Evolutionary conservation across 2,888 invertebrate species (phyloP).

Genomic region (Diplolepis rosae): DNA sequence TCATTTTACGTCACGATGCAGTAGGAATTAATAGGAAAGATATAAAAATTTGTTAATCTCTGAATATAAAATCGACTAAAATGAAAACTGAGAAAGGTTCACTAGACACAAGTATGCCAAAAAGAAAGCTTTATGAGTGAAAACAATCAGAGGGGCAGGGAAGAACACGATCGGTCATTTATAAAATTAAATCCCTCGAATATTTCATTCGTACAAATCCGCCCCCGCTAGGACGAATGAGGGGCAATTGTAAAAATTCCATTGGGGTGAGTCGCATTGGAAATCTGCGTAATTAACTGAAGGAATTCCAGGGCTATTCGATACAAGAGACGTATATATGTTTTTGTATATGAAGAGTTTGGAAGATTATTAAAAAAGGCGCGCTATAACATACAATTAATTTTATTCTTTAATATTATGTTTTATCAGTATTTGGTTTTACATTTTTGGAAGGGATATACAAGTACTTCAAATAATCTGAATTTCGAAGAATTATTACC

Average conservation of each 20-base stretch:
- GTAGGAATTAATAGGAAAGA: too few species aligned
- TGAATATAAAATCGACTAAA: too few species aligned
- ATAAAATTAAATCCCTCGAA: constrained; percentile 62
- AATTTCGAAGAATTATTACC: neutral
- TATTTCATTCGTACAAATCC: constrained; percentile 59
- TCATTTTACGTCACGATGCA: too few species aligned
- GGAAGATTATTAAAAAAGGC: constrained; percentile 54
- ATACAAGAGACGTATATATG: constrained; percentile 41
- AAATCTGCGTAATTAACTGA: constrained; percentile 72
- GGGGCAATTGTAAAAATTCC: constrained; percentile 69
- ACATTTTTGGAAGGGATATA: too few species aligned
- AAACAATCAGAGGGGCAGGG: constrained; percentile 23
- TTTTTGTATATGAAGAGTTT: constrained; percentile 41
- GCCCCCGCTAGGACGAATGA: neutral
- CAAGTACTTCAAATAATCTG: too few species aligned
- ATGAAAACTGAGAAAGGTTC: too few species aligned
- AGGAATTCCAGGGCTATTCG: constrained; percentile 63
- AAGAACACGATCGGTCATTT: constrained; percentile 56
- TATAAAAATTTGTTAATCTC: too few species aligned
- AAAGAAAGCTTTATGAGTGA: constrained; percentile 3
- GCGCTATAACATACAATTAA: constrained; percentile 33
- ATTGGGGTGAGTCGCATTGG: constrained; percentile 65
- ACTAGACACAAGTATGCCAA: too few species aligned
- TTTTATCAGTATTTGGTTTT: too few species aligned
- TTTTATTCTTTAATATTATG: neutral